These are phyloP conservation scores for Stegophylla sp. DNA, from an alignment of 2,888 invertebrate species.

Conservation along the genomic window DNA sequence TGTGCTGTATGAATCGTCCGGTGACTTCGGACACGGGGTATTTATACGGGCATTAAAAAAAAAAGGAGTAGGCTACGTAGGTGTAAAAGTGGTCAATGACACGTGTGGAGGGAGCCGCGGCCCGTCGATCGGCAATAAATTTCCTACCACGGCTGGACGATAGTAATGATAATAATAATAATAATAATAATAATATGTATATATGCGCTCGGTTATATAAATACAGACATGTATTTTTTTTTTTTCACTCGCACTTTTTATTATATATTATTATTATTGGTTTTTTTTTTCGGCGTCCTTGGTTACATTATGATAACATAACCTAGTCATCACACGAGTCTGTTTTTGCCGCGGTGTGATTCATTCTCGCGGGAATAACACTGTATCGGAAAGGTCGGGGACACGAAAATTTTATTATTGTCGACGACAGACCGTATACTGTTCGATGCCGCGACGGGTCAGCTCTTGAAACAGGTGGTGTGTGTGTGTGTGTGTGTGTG, in stretches of 20 bases:
- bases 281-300: constrained; percentile 28
- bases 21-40: constrained; percentile 24
- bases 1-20: constrained; percentile 34
- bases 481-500: too few relatives aligned
- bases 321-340: constrained; percentile 28
- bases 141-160: constrained; percentile 36
- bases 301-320: constrained; percentile 36
- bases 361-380: constrained; percentile 16
- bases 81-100: constrained; percentile 56
- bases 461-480: background rate
- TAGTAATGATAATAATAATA: background rate
- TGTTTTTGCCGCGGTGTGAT: constrained; percentile 11
- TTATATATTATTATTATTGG: constrained; percentile 16
- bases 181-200: background rate
- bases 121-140: constrained; percentile 43
- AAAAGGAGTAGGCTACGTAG: constrained; percentile 41
- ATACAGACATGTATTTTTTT: constrained; percentile 13
- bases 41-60: constrained; percentile 38
- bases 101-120: constrained; percentile 34
- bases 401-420: background rate
- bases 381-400: constrained; percentile 49
- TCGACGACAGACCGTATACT: constrained; percentile 4
- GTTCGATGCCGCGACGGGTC: constrained; percentile 1
- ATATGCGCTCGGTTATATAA: constrained; percentile 21
- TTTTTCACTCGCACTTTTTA: background rate